Conservation (phyloP, 2,888 invertebrate genomes). For the Drosophila paracracens region DNA sequence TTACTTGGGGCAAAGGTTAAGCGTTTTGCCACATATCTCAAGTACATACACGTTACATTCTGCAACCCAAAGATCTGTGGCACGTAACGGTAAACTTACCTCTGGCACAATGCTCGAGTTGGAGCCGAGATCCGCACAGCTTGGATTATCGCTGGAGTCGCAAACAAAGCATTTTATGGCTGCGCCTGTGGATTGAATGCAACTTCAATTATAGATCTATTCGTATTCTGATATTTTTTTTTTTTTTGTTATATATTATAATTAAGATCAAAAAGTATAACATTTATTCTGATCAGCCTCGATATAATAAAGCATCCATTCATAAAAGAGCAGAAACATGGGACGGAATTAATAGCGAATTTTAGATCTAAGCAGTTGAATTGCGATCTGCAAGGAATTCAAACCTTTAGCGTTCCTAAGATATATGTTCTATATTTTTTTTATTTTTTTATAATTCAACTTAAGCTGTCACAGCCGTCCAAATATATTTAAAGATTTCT, state of each 20-base stretch:
- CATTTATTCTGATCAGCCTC: background rate
- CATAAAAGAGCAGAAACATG: background rate
- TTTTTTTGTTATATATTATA: background rate
- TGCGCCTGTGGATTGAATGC: slow-evolving; percentile 76
- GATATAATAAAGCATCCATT: background rate
- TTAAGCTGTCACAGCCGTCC: background rate
- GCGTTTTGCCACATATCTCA: slow-evolving; percentile 12
- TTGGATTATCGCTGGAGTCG: slow-evolving; percentile 86
- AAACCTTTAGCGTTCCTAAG: background rate
- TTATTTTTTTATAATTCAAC: background rate
- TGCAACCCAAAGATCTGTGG: background rate
- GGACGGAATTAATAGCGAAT: background rate
- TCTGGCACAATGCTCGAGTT: slow-evolving; percentile 82
- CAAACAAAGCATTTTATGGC: slow-evolving; percentile 87
- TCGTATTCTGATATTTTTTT: slow-evolving; percentile 6
- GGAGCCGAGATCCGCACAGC: slow-evolving; percentile 85
- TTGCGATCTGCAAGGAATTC: background rate
- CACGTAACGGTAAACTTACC: slow-evolving; percentile 67
- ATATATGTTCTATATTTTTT: background rate
- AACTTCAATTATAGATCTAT: slow-evolving; percentile 15
- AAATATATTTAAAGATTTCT: background rate
- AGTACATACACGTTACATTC: background rate
- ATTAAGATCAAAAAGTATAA: background rate
- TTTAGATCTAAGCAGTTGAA: background rate
- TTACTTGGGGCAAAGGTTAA: slow-evolving; percentile 37